phyloP scores from a whole-genome alignment of 2,113 vertebrate species.

The Thunnus thynnus region DNA sequence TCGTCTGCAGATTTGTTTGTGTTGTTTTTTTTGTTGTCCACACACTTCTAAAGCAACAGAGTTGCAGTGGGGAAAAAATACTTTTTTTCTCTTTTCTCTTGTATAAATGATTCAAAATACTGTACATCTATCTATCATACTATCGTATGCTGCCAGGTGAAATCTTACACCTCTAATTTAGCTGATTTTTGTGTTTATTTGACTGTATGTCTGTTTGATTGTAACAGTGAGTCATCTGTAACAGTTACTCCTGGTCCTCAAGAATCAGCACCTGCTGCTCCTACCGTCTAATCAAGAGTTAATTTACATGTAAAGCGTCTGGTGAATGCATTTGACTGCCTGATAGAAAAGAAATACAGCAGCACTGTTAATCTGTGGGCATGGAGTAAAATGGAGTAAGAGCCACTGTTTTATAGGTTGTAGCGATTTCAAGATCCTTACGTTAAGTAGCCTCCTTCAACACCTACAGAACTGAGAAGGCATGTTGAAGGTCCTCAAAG shows the following conservation, averaged over 20 bases:
- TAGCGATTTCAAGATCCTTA: conserved; percentile 23
- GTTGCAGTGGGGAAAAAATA: conserved; percentile 4
- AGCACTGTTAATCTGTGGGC: neutral
- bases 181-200: neutral
- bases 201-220: neutral
- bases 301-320: conserved; percentile 35
- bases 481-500: neutral
- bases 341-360: conserved; percentile 22
- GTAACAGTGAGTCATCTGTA: conserved; percentile 5
- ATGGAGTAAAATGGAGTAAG: neutral
- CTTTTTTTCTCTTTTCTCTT: neutral
- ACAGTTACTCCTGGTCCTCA: conserved; percentile 5
- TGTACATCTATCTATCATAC: neutral
- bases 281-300: conserved; percentile 36
- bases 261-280: conserved; percentile 42
- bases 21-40: conserved; percentile 36
- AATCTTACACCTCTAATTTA: neutral
- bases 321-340: conserved; percentile 28
- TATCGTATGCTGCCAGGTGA: neutral
- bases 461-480: neutral
- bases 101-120: conserved; percentile 7
- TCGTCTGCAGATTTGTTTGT: conserved; percentile 48
- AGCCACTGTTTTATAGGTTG: conserved; percentile 11
- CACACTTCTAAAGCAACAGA: conserved; percentile 34
- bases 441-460: conserved; percentile 6